phyloP scores from a whole-genome alignment of 2,888 invertebrate genomes.

The Gibbula magus region DNA sequence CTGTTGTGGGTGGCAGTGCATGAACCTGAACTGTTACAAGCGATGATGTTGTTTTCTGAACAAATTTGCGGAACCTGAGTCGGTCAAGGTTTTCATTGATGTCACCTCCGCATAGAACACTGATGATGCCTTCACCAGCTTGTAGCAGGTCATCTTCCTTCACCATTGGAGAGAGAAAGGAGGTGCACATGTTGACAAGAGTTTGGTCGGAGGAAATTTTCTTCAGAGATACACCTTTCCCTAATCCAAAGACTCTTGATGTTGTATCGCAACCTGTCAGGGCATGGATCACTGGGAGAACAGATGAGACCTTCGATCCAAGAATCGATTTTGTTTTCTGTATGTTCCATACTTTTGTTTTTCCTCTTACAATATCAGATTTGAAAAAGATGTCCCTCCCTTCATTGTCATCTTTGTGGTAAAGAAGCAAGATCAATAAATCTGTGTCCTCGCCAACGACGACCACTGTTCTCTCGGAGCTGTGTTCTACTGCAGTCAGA shows the following conservation, averaged over 20 bases:
- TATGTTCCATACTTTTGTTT: not conserved
- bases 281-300: not conserved
- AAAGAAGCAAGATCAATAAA: not conserved
- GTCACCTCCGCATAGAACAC: not conserved
- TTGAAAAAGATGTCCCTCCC: not conserved
- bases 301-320: not conserved
- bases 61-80: not conserved
- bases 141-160: not conserved
- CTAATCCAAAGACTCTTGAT: not conserved
- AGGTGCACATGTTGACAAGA: not conserved
- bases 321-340: not conserved
- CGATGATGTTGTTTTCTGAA: not conserved
- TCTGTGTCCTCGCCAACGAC: not conserved
- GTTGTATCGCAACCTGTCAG: not conserved
- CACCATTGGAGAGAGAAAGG: not conserved
- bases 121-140: not conserved
- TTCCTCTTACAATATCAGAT: not conserved
- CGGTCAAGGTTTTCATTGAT: not conserved
- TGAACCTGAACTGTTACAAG: not conserved
- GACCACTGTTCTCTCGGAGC: not conserved
- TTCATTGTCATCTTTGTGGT: not conserved
- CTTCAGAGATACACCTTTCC: not conserved
- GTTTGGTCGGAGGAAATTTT: not conserved
- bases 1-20: not conserved
- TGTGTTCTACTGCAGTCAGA: not conserved